phyloP scores from a whole-genome alignment of 2,113 vertebrate species.

The Galeopterus variegatus region DNA sequence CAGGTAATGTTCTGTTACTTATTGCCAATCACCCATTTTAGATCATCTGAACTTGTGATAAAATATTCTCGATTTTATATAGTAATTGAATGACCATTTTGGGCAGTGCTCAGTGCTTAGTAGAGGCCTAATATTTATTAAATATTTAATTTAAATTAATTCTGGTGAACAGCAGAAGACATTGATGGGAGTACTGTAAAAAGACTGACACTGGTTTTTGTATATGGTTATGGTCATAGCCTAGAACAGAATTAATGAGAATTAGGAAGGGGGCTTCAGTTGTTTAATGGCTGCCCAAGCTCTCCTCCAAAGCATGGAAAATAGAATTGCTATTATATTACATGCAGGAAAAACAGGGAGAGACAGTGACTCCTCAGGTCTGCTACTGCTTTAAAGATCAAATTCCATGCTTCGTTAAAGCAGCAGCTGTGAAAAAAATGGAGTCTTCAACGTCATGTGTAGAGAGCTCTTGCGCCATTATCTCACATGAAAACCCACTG shows the following conservation, averaged over 20 bases:
- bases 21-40: not conserved
- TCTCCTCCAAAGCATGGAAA: not conserved
- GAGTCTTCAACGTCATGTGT: not conserved
- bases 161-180: not conserved
- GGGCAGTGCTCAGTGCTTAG: not conserved
- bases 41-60: not conserved
- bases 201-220: not conserved
- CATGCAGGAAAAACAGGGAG: not conserved
- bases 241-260: not conserved
- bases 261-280: not conserved
- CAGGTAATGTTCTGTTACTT: not conserved
- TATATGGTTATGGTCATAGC: not conserved
- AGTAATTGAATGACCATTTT: not conserved
- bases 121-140: not conserved
- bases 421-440: not conserved
- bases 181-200: not conserved
- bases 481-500: not conserved
- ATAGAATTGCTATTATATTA: not conserved
- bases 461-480: not conserved
- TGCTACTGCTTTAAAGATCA: not conserved
- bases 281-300: not conserved
- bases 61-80: not conserved
- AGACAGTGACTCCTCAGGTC: not conserved
- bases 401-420: not conserved
- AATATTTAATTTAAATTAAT: not conserved